Conservation (phyloP, 2,113 vertebrate genomes). For the Pachycephala philippinensis region DNA sequence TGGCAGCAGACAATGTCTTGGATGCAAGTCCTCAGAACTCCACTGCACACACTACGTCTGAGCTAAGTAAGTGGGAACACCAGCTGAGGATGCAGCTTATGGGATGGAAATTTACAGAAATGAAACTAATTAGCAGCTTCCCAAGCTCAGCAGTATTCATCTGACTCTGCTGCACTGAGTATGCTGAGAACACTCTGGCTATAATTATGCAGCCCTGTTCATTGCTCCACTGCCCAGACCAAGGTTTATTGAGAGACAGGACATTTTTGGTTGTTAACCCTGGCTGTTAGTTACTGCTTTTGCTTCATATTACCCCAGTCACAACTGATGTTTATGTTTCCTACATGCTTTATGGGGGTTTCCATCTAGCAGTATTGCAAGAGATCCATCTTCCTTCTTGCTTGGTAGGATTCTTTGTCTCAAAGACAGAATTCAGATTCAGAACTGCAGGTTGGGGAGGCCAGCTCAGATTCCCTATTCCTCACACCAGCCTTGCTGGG, state of each 20-base stretch:
- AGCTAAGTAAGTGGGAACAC: neutral
- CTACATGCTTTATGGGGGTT: neutral
- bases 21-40: neutral
- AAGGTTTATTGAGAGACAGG: neutral
- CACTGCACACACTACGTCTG: neutral
- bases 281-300: neutral
- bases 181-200: neutral
- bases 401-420: neutral
- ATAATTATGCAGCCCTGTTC: neutral
- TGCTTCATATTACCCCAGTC: neutral
- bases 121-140: neutral
- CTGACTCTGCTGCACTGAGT: neutral
- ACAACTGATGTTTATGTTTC: neutral
- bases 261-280: neutral
- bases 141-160: neutral
- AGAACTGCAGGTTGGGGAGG: neutral
- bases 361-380: neutral
- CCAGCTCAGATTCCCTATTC: neutral
- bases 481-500: neutral
- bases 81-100: neutral
- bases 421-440: neutral
- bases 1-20: neutral
- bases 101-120: slow-evolving; percentile 12
- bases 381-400: neutral
- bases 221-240: neutral